Conservation (phyloP, 2,797 vertebrate species). For the Rhynchonycteris naso region DNA sequence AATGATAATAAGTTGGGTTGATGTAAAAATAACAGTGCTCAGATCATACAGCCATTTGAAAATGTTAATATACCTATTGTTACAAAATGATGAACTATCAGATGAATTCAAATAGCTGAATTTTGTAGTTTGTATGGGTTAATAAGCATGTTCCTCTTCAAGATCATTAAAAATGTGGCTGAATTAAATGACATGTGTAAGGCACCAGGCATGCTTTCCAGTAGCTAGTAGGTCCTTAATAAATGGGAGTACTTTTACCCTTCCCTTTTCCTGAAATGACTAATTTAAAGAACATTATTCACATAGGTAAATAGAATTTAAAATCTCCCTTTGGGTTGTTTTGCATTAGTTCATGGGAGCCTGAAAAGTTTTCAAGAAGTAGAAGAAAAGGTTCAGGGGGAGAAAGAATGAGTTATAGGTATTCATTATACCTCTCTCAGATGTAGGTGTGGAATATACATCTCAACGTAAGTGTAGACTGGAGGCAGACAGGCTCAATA, state of each 20-base stretch:
- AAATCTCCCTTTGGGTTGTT: not conserved
- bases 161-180: not conserved
- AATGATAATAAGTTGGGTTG: not conserved
- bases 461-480: not conserved
- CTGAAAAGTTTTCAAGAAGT: not conserved
- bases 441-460: not conserved
- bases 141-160: not conserved
- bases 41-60: not conserved
- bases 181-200: not conserved
- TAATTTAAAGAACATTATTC: slow-evolving; percentile 40
- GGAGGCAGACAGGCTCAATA: not conserved
- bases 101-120: not conserved
- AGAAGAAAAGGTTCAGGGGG: not conserved
- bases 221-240: not conserved
- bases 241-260: not conserved
- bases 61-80: not conserved
- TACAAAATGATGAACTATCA: not conserved
- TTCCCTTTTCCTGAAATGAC: slow-evolving; percentile 27
- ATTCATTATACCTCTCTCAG: not conserved
- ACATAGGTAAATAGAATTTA: slow-evolving; percentile 11
- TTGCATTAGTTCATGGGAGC: not conserved
- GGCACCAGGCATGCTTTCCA: not conserved
- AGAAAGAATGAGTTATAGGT: not conserved
- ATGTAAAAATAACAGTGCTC: not conserved
- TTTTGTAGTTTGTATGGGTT: slow-evolving; percentile 15